Evolutionary conservation across 2,888 invertebrate species (phyloP), one percentile per base, ranked within the genome.

Genomic region (Dione vanillae): DNA sequence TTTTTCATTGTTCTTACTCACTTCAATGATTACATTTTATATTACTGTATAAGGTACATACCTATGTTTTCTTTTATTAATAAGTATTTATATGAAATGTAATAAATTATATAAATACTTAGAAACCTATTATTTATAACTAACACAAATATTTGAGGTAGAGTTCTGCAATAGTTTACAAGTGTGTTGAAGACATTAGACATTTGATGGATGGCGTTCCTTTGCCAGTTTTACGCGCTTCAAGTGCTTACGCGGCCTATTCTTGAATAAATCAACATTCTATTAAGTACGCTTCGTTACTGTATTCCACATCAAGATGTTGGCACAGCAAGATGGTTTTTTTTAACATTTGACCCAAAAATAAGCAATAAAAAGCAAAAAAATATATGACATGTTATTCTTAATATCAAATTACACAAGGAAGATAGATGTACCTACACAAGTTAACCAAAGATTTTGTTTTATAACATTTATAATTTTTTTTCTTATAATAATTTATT

Each of bases 191-290:
- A 45, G 64, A 61, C 61, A 45, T 61, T 61, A 61, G 61, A 54
- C 64, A 49, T 16, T 35, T 64, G 62, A 64, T 67, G 54, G 61
- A 71, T 71, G 40, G 49, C 43, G 58, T 69, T 58, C 54, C 27
- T 35, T 49, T 49, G 47, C 41, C 20, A 59, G 70, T 12, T 59
- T 59, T 41, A 59, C 49, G 59, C 20, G 20, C 35, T 52, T 51
- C 51, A 51, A 65, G 52, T 65, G 56, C n/a, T 10, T 37, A 37
- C 65, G 58, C 45, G 56, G 40, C 47, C 45, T 51, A 43, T 59
- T 59, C 59, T 43, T 65, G 70, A 65, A 59, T 65, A 45, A 70
- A 61, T 65, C 51, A 65, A 64, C 37, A 64, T 37, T 16, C 20
- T 16, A 67, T 40, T 20, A 41, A 40, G n/a, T 59, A 67, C 51